Conservation (phyloP, 2,797 vertebrate species). For the Pseudochirops corinnae region DNA sequence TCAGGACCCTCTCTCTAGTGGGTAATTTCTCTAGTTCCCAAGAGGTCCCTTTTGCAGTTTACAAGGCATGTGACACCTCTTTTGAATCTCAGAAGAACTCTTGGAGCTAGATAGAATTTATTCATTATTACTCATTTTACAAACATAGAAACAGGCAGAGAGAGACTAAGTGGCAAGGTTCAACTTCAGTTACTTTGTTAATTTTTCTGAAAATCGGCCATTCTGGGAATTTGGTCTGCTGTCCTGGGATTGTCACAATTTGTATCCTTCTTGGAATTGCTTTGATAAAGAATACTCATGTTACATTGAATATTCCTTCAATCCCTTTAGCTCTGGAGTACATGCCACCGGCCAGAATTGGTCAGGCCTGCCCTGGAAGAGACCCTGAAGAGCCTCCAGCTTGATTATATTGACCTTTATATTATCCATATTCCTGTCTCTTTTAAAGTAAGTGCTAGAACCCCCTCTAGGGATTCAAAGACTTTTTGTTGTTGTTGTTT, state of each 20-base stretch:
- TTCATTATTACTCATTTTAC: not conserved
- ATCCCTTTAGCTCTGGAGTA: constrained; percentile 87
- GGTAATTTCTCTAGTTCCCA: too few relatives aligned
- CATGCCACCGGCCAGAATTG: constrained; percentile 85
- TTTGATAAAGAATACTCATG: not conserved
- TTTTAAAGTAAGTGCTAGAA: constrained; percentile 82
- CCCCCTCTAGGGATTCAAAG: constrained; percentile 83
- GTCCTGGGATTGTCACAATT: fast-evolving
- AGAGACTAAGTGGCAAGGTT: not conserved
- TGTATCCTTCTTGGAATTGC: not conserved
- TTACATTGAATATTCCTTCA: constrained; percentile 3
- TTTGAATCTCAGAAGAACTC: not conserved
- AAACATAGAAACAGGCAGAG: not conserved
- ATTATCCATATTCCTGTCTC: constrained; percentile 88
- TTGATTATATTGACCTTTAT: constrained; percentile 90
- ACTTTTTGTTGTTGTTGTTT: constrained; percentile 68
- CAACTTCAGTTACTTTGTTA: not conserved
- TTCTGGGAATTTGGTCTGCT: not conserved
- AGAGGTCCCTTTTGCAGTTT: not conserved
- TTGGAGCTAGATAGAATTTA: not conserved
- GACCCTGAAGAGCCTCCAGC: constrained; percentile 84
- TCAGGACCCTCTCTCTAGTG: not conserved
- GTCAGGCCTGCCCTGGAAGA: constrained; percentile 88
- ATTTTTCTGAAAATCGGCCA: not conserved
- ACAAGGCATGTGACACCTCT: not conserved